Evolutionary conservation across 2,113 vertebrate species (phyloP), one percentile per base, ranked within the genome.

Genomic region (Sitta europaea): DNA sequence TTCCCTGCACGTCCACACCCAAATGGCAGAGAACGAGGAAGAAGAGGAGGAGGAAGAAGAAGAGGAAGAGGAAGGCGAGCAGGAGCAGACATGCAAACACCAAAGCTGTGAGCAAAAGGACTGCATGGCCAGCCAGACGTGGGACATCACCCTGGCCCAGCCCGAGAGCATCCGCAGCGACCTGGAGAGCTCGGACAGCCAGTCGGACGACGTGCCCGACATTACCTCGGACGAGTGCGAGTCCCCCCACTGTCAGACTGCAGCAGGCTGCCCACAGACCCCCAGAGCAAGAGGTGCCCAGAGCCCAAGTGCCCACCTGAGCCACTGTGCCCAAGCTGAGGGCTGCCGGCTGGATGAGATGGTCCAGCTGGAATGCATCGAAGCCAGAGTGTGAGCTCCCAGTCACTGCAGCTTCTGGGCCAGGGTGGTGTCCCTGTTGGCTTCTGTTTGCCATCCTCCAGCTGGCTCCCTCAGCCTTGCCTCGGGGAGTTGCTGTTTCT

Each of bases 81-180:
- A 97, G 92, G 98, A 98, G 84, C 98, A 98, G 94, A 94, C 94
- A 2, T 98, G 98, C 95, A 83, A 81, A 96, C 98, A 98, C 97
- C 98, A 98, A 96, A 98, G 88, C 97, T 98, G 97, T 97, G 98
- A 98, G 97, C 97, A 95, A 35, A 98, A 98, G 92, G 98, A 98
- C 97, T 98, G 97, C 76, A 4, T 96, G 77, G 96, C 48, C 89
- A 98, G 97, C 97, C 97, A 96, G 89, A 95, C 95, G 50, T 98
- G 97, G 98, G 99, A 99, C 94, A 99, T 99, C 95, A 99, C 99
- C 48, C 97, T 99, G 96, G 99, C 99, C 28, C 99, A 99, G 97
- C 99, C 99, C 0, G 99, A 99, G 97, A 99, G 99, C 98, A 99
- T 99, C 97, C 99, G 99, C 88, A 99, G 99, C 23, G 99, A 99